Conservation (phyloP, 2,113 vertebrate species). For the Trachemys scripta region DNA sequence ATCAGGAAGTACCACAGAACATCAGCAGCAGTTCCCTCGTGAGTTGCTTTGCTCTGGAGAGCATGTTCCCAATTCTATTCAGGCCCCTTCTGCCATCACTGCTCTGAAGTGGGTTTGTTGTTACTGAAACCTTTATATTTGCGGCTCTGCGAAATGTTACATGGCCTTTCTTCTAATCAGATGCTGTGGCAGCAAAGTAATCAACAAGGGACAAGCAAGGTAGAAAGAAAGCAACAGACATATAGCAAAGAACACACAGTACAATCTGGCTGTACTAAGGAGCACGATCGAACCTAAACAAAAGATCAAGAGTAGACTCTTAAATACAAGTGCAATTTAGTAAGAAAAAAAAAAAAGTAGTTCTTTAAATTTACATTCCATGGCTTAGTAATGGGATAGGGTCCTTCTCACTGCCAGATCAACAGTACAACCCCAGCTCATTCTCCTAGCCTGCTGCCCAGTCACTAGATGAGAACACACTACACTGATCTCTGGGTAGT, state of each 20-base stretch:
- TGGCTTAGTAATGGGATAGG: neutral
- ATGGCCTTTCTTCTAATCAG: neutral
- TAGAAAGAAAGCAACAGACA: constrained; percentile 21
- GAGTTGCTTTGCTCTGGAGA: neutral
- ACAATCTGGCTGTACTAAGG: constrained; percentile 24
- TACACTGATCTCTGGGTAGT: neutral
- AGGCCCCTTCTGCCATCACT: accelerated
- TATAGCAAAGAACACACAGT: neutral
- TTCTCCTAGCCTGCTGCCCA: no score
- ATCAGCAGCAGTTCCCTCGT: constrained; percentile 16
- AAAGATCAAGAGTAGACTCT: neutral
- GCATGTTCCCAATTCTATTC: accelerated
- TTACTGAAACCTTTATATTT: neutral
- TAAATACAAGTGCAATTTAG: neutral
- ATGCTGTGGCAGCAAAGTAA: neutral
- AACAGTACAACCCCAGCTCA: neutral
- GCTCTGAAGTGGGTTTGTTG: neutral
- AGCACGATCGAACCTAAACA: neutral
- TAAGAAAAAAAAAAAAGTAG: neutral
- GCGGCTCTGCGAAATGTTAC: neutral
- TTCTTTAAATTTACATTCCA: neutral
- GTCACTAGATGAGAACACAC: neutral
- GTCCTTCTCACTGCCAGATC: accelerated
- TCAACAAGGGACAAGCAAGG: neutral
- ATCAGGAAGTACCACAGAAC: constrained; percentile 55